A percentile compares a stretch with the other conserved stretches of the same genome.
Conservation (phyloP, 2,888 invertebrate genomes). For the Tenodera sinensis region DNA sequence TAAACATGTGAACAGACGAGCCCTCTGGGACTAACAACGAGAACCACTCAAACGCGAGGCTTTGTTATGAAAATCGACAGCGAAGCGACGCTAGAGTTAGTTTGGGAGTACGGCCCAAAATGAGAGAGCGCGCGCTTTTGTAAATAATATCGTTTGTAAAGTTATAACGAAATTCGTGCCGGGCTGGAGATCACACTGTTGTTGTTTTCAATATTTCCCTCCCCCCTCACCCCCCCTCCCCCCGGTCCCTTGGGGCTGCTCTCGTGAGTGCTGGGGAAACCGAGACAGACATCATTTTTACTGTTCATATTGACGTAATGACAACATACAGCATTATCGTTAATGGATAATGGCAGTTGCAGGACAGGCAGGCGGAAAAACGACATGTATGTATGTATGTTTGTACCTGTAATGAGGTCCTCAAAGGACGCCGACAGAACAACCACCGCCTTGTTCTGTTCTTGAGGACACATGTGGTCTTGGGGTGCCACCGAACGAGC, state of each 20-base stretch:
- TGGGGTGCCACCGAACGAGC: too few species aligned
- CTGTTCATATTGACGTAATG: conserved; percentile 15
- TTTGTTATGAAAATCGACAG: conserved; percentile 28
- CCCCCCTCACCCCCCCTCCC: too few species aligned
- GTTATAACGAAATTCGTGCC: conserved; percentile 27
- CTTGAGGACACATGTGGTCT: too few species aligned
- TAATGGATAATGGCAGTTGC: too few species aligned
- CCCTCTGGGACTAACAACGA: conserved; percentile 18
- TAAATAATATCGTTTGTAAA: conserved; percentile 30
- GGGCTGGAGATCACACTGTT: conserved; percentile 20
- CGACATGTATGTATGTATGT: too few species aligned
- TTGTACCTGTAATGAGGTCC: too few species aligned
- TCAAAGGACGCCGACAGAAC: too few species aligned
- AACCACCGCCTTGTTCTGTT: too few species aligned
- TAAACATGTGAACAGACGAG: conserved; percentile 20
- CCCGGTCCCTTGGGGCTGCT: conserved; percentile 2
- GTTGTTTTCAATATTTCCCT: conserved; percentile 21
- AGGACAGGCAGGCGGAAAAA: too few species aligned
- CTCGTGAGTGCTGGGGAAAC: neutral
- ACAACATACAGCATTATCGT: neutral
- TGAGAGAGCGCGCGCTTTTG: conserved; percentile 11
- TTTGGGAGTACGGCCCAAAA: neutral
- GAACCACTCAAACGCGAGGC: conserved; percentile 5
- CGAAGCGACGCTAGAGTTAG: neutral
- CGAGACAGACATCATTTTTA: neutral